Percentiles rank a stretch among this genome's conserved stretches.
Conservation (phyloP, 2,113 vertebrate species). For the Macrotus californicus region DNA sequence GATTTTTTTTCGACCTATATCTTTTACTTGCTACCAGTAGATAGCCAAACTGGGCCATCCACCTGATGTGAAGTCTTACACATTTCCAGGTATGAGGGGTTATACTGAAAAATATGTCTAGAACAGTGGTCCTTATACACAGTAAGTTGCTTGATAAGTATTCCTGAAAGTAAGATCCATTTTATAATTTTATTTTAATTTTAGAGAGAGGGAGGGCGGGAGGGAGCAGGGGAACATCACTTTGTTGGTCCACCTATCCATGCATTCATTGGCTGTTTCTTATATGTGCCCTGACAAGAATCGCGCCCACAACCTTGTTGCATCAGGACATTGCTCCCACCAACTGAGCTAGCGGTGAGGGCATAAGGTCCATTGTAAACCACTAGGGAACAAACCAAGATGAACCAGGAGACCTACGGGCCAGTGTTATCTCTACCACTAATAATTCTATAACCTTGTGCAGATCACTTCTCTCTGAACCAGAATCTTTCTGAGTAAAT, state of each 20-base stretch:
- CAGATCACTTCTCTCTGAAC: slow-evolving; percentile 15
- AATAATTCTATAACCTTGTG: slow-evolving; percentile 15
- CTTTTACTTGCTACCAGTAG: not conserved
- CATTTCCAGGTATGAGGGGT: not conserved
- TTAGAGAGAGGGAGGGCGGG: too few species aligned
- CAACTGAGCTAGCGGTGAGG: too few species aligned
- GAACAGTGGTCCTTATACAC: not conserved
- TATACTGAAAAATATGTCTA: not conserved
- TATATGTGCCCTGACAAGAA: too few species aligned
- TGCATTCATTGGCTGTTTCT: too few species aligned
- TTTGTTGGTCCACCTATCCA: too few species aligned
- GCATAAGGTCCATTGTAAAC: slow-evolving; percentile 12
- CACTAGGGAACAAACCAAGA: not conserved
- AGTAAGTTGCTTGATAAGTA: not conserved
- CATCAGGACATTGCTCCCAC: too few species aligned
- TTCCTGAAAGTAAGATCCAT: not conserved
- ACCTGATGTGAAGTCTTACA: not conserved
- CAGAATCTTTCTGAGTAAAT: slow-evolving; percentile 8
- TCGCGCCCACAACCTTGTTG: too few species aligned
- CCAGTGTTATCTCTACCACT: not conserved
- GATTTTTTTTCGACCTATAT: not conserved
- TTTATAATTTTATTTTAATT: not conserved
- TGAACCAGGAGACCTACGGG: not conserved
- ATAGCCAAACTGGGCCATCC: not conserved
- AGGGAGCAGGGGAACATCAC: too few species aligned